Evolutionary conservation across 2,113 vertebrate genomes (phyloP).

Genomic region (Willisornis vidua): DNA sequence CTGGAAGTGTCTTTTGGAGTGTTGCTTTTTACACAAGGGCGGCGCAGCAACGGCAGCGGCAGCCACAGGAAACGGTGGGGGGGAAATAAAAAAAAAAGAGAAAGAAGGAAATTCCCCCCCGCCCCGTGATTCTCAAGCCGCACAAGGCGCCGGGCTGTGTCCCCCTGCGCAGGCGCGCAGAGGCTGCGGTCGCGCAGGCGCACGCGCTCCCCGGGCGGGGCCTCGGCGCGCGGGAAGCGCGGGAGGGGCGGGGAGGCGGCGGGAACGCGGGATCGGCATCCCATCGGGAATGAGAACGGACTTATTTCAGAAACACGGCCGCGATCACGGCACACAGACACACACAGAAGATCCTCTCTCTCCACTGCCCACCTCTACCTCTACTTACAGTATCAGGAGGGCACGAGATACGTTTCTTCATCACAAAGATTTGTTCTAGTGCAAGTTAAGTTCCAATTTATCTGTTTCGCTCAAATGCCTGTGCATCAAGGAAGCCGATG

Average conservation of each 20-base stretch:
- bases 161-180: no score
- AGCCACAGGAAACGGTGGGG: no score
- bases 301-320: rapidly evolving
- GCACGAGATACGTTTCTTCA: rapidly evolving
- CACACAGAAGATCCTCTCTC: background rate
- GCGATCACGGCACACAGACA: rapidly evolving
- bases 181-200: no score
- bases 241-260: background rate
- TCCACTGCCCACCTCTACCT: rapidly evolving
- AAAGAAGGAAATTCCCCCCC: no score
- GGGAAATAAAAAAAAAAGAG: no score
- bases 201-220: background rate
- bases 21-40: no score
- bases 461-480: rapidly evolving
- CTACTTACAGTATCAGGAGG: rapidly evolving
- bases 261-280: background rate
- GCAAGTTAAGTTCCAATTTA: background rate
- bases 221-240: background rate
- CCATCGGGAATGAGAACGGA: rapidly evolving
- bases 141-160: no score
- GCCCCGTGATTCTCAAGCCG: no score
- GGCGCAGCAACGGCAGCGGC: no score
- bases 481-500: background rate
- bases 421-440: rapidly evolving
- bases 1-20: no score